A percentile compares a stretch with the other conserved stretches of the same genome.
phyloP scores from a whole-genome alignment of 2,113 vertebrate species.

The Apodemus sylvaticus region DNA sequence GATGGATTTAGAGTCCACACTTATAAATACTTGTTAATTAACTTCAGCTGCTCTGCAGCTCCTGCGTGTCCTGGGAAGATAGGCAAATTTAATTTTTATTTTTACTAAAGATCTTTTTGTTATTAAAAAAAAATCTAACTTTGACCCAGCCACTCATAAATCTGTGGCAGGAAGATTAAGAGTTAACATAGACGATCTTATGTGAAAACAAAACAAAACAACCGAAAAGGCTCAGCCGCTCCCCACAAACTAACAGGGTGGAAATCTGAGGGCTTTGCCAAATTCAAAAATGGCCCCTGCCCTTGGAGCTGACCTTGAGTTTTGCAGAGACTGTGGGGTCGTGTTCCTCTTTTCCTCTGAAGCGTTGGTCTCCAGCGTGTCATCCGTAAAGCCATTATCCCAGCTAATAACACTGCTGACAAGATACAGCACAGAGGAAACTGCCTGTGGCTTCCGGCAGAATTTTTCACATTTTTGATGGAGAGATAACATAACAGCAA shows the following conservation, averaged over 20 bases:
- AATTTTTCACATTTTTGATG: not conserved
- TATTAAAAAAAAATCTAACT: not conserved
- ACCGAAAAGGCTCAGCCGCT: not conserved
- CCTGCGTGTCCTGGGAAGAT: not conserved
- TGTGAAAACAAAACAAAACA: not conserved
- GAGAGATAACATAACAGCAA: not conserved
- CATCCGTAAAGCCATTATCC: not conserved
- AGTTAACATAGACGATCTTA: not conserved
- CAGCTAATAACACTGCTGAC: not conserved
- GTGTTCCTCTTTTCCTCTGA: not conserved
- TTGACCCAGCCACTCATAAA: not conserved
- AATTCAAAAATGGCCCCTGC: not conserved
- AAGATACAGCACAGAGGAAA: not conserved
- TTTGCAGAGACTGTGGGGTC: not conserved
- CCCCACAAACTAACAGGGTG: not conserved
- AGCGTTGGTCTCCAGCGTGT: not conserved
- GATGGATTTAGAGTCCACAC: not conserved
- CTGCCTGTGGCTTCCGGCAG: not conserved
- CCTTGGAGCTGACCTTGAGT: not conserved
- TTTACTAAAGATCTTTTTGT: not conserved
- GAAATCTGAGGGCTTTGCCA: not conserved
- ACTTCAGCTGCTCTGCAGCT: not conserved
- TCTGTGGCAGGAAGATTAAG: not conserved
- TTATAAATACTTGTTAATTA: conserved; percentile 6
- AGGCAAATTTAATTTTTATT: not conserved